Base-by-base conservation (phyloP, 2,888 invertebrate species). In the Osedax frankpressi region DNA sequence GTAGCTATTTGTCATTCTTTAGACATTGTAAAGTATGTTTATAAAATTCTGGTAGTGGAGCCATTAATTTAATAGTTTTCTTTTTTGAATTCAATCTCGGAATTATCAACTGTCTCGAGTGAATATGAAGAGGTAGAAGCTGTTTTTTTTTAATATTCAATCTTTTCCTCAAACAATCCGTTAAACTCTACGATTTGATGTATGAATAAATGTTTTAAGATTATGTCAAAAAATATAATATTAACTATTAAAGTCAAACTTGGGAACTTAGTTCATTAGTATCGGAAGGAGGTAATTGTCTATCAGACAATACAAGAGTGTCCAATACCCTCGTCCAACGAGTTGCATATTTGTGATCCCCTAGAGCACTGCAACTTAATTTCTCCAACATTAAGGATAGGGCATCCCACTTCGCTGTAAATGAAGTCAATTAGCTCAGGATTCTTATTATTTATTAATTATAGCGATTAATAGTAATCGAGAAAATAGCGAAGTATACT, bases 11-110 rank as follows among this genome's bases (percentile, higher is more conserved):
- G n/a, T n/a, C n/a, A n/a, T n/a, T n/a, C n/a, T n/a, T n/a, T n/a
- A n/a, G n/a, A n/a, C n/a, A n/a, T n/a, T n/a, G n/a, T n/a, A 44
- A 11, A 80, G 81, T 2, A 70, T 79, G 3, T 30, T 69, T 30
- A n/a, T 19, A 69, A 30, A 69, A 69, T 25, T 30, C 30, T 1
- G 69, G 69, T n/a, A 69, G 29, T 28, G 69, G 1, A 3, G 69
- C 69, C 30, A 30, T 69, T 28, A 69, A 19, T 28, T 28, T 69
- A 1, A 69, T 28, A 6, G 28, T 69, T n/a, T 69, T 30, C 30
- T 30, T 30, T 6, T 30, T 28, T 69, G 25, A 25, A 11, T 30
- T 28, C 6, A 19, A 28, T 25, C 30, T 30, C 1, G 69, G 69
- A 11, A 69, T 28, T 2, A 69, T 30, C 28, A 69, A 30, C 11